Percentiles rank a stretch among this genome's conserved stretches.
Conservation (phyloP, 1,140 invertebrate species). For the Leptinotarsa undecemlineata region DNA sequence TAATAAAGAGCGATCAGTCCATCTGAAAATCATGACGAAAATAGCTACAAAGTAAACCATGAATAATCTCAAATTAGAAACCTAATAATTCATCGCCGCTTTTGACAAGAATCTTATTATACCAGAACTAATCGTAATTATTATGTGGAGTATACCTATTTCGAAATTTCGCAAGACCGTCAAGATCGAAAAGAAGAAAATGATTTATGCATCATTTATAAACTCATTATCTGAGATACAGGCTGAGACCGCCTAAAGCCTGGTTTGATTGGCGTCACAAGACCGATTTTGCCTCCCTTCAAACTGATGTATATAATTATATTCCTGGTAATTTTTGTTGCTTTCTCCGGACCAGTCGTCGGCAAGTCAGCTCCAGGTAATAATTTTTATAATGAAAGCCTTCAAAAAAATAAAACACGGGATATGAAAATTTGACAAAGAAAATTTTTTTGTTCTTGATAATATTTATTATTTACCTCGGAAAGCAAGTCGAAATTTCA, state of each 20-base stretch:
- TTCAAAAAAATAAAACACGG: constrained; percentile 23
- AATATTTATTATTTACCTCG: constrained; percentile 10
- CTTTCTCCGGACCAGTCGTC: constrained; percentile 29
- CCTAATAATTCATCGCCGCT: constrained; percentile 14
- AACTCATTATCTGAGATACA: constrained; percentile 55
- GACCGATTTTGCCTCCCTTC: constrained; percentile 39
- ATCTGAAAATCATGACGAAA: too few relatives aligned
- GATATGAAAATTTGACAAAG: constrained; percentile 33
- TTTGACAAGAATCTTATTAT: constrained; percentile 40
- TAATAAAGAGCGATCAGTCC: too few relatives aligned
- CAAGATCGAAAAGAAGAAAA: constrained; percentile 40
- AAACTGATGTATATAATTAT: constrained; percentile 46
- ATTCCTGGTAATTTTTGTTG: constrained; percentile 33
- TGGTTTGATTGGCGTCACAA: constrained; percentile 50
- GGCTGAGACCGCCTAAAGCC: constrained; percentile 47
- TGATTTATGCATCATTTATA: constrained; percentile 58
- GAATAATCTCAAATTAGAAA: neutral
- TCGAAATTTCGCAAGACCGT: constrained; percentile 42
- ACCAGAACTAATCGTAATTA: constrained; percentile 42
- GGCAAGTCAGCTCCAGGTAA: constrained; percentile 37
- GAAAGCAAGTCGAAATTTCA: neutral
- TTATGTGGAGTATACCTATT: constrained; percentile 35
- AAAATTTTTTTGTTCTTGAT: constrained; percentile 19
- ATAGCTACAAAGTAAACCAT: neutral
- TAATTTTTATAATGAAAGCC: constrained; percentile 43